Base-by-base conservation (phyloP, 2,113 vertebrate genomes). In the Aegithalos caudatus region DNA sequence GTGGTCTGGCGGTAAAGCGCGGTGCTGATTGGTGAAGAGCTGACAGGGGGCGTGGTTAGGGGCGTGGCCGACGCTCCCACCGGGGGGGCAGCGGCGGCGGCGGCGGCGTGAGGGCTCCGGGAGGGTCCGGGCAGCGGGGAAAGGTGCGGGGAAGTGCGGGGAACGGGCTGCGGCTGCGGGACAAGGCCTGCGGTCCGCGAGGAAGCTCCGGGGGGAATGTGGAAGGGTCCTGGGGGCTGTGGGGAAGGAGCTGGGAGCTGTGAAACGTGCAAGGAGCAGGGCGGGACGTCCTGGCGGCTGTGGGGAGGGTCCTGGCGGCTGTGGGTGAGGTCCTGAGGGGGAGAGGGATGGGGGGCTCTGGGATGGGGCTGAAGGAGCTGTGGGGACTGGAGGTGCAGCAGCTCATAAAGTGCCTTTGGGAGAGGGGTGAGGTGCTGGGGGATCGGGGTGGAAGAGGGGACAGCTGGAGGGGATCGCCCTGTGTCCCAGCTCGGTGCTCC, bases 1-100 rank as follows among this genome's bases (percentile, higher is more conserved):
- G 57, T 28, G 50, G 70, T 3, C 8, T 28, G 0, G 0, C 0
- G 8, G 10, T 3, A 24, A 3, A 3, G 0, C 2, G 2, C 12
- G 4, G 31, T 6, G 31, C 11, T 29, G 56, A 83, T 83, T 90
- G 88, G 94, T 29, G 18, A 1, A 17, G 1, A 1, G 0, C 14
- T 0, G 6, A 4, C 0, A 2, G 6, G 37, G 40, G 60, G 80
- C 31, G 47, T 1, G 27, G 9, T 0, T 1, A 1, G 5, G 47
- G 47, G 60, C 21, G 40, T 5, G 9, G 78, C 8, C 21, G 0
- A 3, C 2, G 5, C 1, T 5, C 19, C 3, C 1, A n/a, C n/a
- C n/a, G n/a, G n/a, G n/a, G n/a, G n/a, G n/a, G n/a, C n/a, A n/a
- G 65, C 57, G 3, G 57, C 16, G 57, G 57, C 7, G 28, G 64